phyloP scores from a whole-genome alignment of 2,797 vertebrate species.

The Atherinosoma microstoma region DNA sequence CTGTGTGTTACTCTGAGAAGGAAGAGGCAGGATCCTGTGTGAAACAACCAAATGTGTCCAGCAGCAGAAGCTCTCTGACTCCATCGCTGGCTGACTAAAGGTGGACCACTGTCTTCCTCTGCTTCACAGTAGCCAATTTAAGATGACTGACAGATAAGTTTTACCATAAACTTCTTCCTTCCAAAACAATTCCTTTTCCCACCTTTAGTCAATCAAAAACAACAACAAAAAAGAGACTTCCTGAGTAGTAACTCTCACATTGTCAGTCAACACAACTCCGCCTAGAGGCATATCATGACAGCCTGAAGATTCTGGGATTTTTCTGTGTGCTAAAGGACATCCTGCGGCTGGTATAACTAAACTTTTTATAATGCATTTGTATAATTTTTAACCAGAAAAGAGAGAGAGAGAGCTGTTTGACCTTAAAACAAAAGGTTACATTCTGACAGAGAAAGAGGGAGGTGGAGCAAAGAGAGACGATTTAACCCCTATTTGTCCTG shows the following conservation, averaged over 20 bases:
- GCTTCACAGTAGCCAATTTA: slow-evolving; percentile 67
- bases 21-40: slow-evolving; percentile 13
- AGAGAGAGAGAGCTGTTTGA: slow-evolving; percentile 16
- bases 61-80: slow-evolving; percentile 32
- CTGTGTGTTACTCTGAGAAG: slow-evolving; percentile 1
- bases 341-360: background rate
- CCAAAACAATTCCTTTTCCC: slow-evolving; percentile 43
- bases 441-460: slow-evolving; percentile 19
- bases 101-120: slow-evolving; percentile 33
- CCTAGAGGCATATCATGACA: slow-evolving; percentile 34
- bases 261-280: slow-evolving; percentile 44
- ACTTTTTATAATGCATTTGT: slow-evolving; percentile 16
- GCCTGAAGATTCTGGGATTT: slow-evolving; percentile 5
- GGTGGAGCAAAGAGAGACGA: slow-evolving; percentile 17
- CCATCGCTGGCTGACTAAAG: slow-evolving; percentile 33
- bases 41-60: slow-evolving; percentile 35
- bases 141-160: slow-evolving; percentile 62
- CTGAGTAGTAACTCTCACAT: slow-evolving; percentile 33
- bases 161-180: slow-evolving; percentile 49
- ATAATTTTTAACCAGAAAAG: slow-evolving; percentile 26
- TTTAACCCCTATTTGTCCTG: slow-evolving; percentile 37
- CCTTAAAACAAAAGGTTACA: slow-evolving; percentile 33
- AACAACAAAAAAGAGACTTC: slow-evolving; percentile 32
- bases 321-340: background rate
- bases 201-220: slow-evolving; percentile 53